Conservation (phyloP, 2,888 invertebrate species). For the Idaea straminata region DNA sequence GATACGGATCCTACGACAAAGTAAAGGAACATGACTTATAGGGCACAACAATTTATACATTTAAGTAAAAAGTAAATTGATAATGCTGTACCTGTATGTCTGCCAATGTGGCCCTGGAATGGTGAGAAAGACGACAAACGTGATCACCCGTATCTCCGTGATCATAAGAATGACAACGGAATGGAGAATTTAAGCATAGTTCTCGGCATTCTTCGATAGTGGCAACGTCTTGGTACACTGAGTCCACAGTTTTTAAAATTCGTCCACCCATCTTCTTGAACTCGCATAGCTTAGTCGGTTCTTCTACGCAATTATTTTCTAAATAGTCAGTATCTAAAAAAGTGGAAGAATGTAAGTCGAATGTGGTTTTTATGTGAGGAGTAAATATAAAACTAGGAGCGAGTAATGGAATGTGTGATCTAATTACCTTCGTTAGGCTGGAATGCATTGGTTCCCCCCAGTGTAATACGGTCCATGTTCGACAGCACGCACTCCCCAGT, state of each 20-base stretch:
- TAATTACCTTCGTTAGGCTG: slow-evolving; percentile 82
- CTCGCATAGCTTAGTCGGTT: slow-evolving; percentile 96
- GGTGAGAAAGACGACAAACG: slow-evolving; percentile 95
- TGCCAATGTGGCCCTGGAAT: slow-evolving; percentile 92
- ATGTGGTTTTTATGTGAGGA: slow-evolving; percentile 11
- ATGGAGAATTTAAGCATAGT: slow-evolving; percentile 92
- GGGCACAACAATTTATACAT: slow-evolving; percentile 3
- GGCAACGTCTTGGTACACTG: slow-evolving; percentile 93
- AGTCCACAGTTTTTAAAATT: slow-evolving; percentile 95
- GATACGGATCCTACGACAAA: slow-evolving; percentile 86
- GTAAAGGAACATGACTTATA: not conserved
- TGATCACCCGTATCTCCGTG: slow-evolving; percentile 96
- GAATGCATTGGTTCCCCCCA: slow-evolving; percentile 90
- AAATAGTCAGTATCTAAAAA: slow-evolving; percentile 86
- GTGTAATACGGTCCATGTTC: slow-evolving; percentile 94
- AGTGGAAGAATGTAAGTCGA: slow-evolving; percentile 11
- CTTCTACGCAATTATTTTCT: slow-evolving; percentile 96
- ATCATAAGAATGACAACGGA: slow-evolving; percentile 95
- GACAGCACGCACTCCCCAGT: slow-evolving; percentile 93
- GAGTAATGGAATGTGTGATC: slow-evolving; percentile 27
- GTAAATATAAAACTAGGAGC: slow-evolving; percentile 8
- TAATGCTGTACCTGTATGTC: slow-evolving; percentile 87
- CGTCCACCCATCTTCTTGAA: slow-evolving; percentile 94
- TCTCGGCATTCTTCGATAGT: slow-evolving; percentile 93
- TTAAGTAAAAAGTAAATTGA: slow-evolving; percentile 9